Percentiles rank a stretch among this genome's conserved stretches.
phyloP scores from a whole-genome alignment of 64 coral and sea anemone genomes.

The Trachythela sp. region DNA sequence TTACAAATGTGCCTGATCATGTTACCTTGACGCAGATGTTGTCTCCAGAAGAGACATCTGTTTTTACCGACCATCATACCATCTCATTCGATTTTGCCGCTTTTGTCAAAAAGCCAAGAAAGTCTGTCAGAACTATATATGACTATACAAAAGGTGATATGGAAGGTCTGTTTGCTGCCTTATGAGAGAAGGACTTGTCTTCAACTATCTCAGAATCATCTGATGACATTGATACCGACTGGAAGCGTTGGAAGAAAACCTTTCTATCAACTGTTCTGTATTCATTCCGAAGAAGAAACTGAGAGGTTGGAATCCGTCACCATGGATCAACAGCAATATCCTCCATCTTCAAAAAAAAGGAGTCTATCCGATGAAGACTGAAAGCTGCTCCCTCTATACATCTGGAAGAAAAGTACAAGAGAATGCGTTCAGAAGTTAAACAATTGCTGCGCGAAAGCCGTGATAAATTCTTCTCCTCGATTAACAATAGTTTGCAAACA shows the following conservation, averaged over 20 bases:
- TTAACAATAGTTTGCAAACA: neutral
- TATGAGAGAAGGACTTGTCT: slow-evolving; percentile 28
- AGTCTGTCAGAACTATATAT: slow-evolving; percentile 24
- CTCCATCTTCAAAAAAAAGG: slow-evolving; percentile 54
- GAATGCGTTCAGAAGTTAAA: neutral
- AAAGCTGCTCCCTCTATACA: slow-evolving; percentile 34
- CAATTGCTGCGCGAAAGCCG: neutral
- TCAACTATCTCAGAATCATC: slow-evolving; percentile 1
- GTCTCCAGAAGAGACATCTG: neutral
- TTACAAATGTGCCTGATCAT: neutral
- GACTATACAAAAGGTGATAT: slow-evolving; percentile 50
- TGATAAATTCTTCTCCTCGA: neutral
- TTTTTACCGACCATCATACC: neutral
- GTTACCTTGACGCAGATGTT: neutral
- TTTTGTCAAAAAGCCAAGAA: slow-evolving; percentile 28
- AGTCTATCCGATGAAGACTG: slow-evolving; percentile 15
- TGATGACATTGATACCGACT: slow-evolving; percentile 44
- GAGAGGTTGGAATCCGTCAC: slow-evolving; percentile 31
- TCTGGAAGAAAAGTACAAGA: slow-evolving; percentile 34
- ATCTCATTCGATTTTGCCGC: neutral
- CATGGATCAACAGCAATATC: slow-evolving; percentile 58
- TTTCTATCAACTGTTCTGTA: slow-evolving; percentile 38
- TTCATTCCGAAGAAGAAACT: slow-evolving; percentile 50
- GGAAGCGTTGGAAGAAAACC: slow-evolving; percentile 44
- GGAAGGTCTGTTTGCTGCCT: slow-evolving; percentile 33